Evolutionary conservation across 2,113 vertebrate species (phyloP), one percentile per base, ranked within the genome.

Genomic region (Lagenorhynchus albirostris): DNA sequence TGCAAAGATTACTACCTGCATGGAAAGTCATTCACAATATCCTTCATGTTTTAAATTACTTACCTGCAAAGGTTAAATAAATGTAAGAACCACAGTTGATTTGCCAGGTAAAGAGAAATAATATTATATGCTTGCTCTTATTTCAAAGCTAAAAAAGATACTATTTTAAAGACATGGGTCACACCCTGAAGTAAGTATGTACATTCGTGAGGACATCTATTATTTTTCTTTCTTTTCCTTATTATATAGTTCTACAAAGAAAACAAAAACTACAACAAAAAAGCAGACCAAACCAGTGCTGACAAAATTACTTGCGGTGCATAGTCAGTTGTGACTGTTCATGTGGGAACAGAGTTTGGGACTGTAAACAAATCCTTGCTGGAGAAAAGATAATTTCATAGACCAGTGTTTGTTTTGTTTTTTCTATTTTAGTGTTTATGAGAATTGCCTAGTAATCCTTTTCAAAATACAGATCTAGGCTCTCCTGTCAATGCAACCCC

Each of bases 11-110:
- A 95, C 60, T 93, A 97, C 60, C 74, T 94, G 31, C 93, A 97
- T 92, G 90, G 50, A 97, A 98, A 98, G 70, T 96, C 70, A 96
- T 95, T 98, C 84, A 97, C 53, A 91, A 29, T 71, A 89, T 67
- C 71, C 38, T 94, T 2, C 63, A 71, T 94, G n/a, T 68, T 91
- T 96, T 70, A 97, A 60, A 95, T 95, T 82, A 91, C 44, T 47
- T 96, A 94, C 92, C 96, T 96, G 91, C 81, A 74, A 96, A 89
- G 1, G 3, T 86, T 80, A 76, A 98, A 94, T 88, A 94, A 86
- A 93, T 89, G 85, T 92, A 98, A 93, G 50, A 98, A 96, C 89
- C 73, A 17, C n/a, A 97, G 77, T 92, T 96, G 74, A 70, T 31
- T 83, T 94, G 6, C 85, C 95, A 96, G 84, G 23, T 63, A 25